phyloP scores from a whole-genome alignment of 2,797 vertebrate species.

The Danionella dracula region DNA sequence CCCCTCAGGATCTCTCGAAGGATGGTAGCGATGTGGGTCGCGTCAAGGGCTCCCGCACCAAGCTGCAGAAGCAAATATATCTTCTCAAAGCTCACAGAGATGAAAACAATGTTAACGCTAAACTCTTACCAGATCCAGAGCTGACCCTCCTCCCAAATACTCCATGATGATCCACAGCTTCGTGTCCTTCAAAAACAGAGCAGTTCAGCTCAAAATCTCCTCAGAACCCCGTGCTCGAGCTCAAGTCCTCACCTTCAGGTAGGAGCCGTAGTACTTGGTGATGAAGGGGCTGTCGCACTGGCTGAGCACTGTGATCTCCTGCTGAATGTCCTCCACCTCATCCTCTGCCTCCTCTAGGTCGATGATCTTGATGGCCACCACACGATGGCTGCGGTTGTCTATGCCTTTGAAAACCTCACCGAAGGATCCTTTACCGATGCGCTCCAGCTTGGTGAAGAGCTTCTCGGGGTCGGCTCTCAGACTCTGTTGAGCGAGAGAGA shows the following conservation, averaged over 20 bases:
- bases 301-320: conserved; percentile 97
- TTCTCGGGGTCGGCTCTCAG: conserved; percentile 89
- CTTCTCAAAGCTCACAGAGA: not conserved
- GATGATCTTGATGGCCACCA: conserved; percentile 98
- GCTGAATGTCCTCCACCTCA: conserved; percentile 97
- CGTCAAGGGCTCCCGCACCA: conserved; percentile 90
- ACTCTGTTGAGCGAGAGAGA: conserved; percentile 66
- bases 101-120: not conserved
- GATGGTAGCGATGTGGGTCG: conserved; percentile 94
- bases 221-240: no score
- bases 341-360: conserved; percentile 98
- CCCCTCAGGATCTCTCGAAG: conserved; percentile 95
- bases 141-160: conserved; percentile 94
- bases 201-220: not conserved
- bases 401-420: conserved; percentile 99
- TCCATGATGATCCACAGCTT: conserved; percentile 99
- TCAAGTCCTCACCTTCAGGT: conserved; percentile 92
- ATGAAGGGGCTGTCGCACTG: conserved; percentile 98
- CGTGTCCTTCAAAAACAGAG: conserved; percentile 82
- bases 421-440: conserved; percentile 97
- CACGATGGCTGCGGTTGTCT: conserved; percentile 93
- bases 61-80: conserved; percentile 64
- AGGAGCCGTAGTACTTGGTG: conserved; percentile 96
- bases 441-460: conserved; percentile 91
- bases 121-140: conserved; percentile 89